Evolutionary conservation across 1,140 invertebrate genomes (phyloP), one percentile per base, ranked within the genome.

Genomic region (Pseudomyrmex dendroicus): DNA sequence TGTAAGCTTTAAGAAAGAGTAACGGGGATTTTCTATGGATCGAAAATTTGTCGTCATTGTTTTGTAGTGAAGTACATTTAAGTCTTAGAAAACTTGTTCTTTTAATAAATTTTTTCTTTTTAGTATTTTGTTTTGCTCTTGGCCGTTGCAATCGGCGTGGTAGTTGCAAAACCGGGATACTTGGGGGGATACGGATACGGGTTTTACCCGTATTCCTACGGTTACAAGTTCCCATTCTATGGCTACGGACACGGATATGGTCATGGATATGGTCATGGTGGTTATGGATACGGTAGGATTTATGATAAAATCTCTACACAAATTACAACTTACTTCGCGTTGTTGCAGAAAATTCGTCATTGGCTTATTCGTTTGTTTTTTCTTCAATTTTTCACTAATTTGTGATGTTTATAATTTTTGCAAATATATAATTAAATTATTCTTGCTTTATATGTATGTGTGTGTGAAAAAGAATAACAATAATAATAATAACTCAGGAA

Each of bases 81-180:
- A 61, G 35, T 12, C 22, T 20, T 46, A 44, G 5, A 35, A 5
- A 35, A 35, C 12, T 17, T 44, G 8, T 15, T 44, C 73, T 44
- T 25, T 76, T 57, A 1, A 8, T 2, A 2, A 54, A 62, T 62
- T 22, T 61, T 9, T 12, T 2, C 35, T 66, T n/a, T 8, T 74
- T 50, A 92, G 91, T 84, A 91, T 52, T 56, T 85, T n/a, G 76
- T 90, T 61, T 50, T 92, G 59, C 63, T 92, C 20, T 62, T 92
- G 59, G 86, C 85, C 62, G 78, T 89, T 44, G 68, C 89, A 15
- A 83, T 91, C 20, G 73, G 85, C 8, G 46, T 86, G 10, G 87
- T 77, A 13, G 15, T 85, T 64, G 91, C 89, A 13, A 90, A 87
- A 76, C 91, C 91, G 8, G 90, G 91, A 62, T 90, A 86, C 25